Evolutionary conservation across 2,113 vertebrate genomes (phyloP).

Genomic region (Ammodytes marinus): DNA sequence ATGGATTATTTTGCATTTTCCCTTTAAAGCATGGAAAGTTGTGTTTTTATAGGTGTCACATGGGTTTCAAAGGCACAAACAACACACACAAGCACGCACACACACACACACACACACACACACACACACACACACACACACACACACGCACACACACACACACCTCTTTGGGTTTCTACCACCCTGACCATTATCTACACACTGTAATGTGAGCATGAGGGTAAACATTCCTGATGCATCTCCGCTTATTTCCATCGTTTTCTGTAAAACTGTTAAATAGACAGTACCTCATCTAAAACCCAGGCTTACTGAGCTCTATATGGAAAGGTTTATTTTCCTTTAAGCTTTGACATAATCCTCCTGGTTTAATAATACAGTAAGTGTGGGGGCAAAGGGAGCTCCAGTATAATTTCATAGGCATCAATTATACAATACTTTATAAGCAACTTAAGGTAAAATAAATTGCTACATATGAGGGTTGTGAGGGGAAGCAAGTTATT

Average conservation of each 20-base stretch:
- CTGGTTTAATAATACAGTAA: constrained; percentile 50
- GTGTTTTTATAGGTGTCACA: background rate
- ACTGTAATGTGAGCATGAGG: background rate
- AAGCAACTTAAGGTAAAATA: constrained; percentile 24
- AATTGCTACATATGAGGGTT: background rate
- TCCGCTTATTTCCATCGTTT: background rate
- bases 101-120: too few relatives aligned
- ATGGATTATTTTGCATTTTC: background rate
- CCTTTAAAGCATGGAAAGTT: background rate
- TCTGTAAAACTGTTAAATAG: background rate
- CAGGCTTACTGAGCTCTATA: constrained; percentile 1
- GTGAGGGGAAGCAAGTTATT: constrained; percentile 8
- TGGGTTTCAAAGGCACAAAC: background rate
- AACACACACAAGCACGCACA: background rate
- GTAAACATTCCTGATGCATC: background rate
- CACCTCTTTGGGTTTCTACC: background rate
- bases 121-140: background rate
- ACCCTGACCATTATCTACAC: background rate
- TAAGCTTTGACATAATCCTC: constrained; percentile 22
- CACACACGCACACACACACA: too few relatives aligned
- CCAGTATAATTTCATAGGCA: constrained; percentile 54
- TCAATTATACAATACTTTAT: constrained; percentile 38
- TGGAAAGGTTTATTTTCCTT: constrained; percentile 52
- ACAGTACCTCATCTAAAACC: constrained; percentile 36
- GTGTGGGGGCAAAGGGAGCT: constrained; percentile 32